Evolutionary conservation across 1,140 invertebrate genomes (phyloP).

Genomic region (Bombus terrestris): DNA sequence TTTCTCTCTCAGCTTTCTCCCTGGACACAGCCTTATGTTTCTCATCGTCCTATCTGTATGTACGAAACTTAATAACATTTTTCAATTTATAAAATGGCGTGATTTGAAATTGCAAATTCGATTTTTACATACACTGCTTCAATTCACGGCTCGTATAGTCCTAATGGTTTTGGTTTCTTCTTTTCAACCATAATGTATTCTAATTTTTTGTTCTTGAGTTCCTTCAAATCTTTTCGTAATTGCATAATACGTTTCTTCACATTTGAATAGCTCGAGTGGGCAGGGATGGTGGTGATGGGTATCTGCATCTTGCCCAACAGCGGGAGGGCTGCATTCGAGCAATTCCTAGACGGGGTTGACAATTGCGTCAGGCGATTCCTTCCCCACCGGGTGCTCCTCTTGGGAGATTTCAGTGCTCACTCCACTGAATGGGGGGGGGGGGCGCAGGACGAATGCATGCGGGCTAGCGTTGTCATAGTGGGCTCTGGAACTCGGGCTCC

Average conservation of each 20-base stretch:
- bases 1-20: too few species aligned
- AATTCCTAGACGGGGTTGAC: too few species aligned
- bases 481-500: too few species aligned
- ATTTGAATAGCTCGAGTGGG: conserved; percentile 54
- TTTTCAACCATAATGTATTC: conserved; percentile 84
- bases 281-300: too few species aligned
- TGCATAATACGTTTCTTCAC: conserved; percentile 82
- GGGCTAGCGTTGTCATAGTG: accelerated
- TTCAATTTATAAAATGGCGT: background rate
- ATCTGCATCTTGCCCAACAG: too few species aligned
- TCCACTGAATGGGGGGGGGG: too few species aligned
- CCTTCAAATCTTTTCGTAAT: conserved; percentile 81
- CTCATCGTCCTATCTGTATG: conserved; percentile 67
- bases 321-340: accelerated
- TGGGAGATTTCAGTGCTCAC: too few species aligned
- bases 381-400: too few species aligned
- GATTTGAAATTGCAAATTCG: background rate
- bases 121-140: conserved; percentile 88
- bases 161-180: conserved; percentile 90
- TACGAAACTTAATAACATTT: conserved; percentile 12
- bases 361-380: too few species aligned
- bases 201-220: conserved; percentile 83
- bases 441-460: too few species aligned
- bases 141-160: conserved; percentile 92
- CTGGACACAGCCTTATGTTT: too few species aligned